Percentiles rank a stretch among this genome's conserved stretches.
phyloP scores from a whole-genome alignment of 2,797 vertebrate species.

The Myiotriccus ornatus region DNA sequence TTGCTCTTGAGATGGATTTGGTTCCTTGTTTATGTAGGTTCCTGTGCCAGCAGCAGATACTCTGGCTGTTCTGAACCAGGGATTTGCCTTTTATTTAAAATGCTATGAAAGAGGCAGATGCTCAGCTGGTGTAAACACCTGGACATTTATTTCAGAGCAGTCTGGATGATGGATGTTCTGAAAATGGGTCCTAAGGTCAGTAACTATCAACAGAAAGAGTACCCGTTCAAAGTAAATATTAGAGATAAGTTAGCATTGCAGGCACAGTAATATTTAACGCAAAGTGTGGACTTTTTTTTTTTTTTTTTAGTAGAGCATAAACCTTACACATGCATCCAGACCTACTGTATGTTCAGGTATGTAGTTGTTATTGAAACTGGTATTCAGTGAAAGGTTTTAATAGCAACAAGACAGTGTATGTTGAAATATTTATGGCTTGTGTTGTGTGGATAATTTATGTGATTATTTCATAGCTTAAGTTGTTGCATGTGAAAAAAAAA shows the following conservation, averaged over 20 bases:
- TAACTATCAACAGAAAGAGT: conserved; percentile 41
- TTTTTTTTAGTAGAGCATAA: neutral
- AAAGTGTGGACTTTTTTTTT: neutral
- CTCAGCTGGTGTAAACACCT: neutral
- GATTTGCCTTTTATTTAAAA: neutral
- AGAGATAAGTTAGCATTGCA: conserved; percentile 22
- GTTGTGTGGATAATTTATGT: neutral
- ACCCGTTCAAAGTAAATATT: conserved; percentile 64
- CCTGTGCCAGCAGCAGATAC: neutral
- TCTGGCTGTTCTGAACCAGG: neutral
- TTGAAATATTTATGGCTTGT: neutral
- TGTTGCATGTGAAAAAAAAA: neutral
- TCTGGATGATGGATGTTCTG: neutral
- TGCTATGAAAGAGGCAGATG: no score
- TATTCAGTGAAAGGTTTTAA: neutral
- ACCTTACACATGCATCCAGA: neutral
- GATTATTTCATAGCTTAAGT: neutral
- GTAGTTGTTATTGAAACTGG: neutral
- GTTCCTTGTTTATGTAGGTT: neutral
- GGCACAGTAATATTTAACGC: conserved; percentile 4
- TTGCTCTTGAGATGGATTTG: neutral
- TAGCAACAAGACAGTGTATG: neutral
- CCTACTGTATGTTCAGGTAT: conserved; percentile 64
- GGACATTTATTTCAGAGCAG: fast-evolving
- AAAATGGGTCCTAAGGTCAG: neutral